A percentile compares a stretch with the other conserved stretches of the same genome.
Conservation (phyloP, 30 jellyfish, hydroid and myxozoan genomes). For the Sanderia malayensis region DNA sequence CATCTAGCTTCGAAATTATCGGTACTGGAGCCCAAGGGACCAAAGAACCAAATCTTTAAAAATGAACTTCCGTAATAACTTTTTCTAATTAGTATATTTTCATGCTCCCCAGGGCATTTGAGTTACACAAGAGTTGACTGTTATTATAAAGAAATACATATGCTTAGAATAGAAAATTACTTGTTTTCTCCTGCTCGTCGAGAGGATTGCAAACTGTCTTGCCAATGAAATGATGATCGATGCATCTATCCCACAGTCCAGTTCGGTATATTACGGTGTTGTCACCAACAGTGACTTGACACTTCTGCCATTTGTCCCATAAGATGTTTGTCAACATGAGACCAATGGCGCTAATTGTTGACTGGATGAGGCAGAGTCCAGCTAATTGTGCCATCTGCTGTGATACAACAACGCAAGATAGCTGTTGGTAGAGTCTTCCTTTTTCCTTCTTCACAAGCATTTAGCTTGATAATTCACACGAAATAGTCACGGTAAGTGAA, state of each 20-base stretch:
- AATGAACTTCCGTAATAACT: too few species aligned
- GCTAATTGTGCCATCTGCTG: constrained; percentile 50
- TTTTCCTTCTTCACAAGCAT: too few species aligned
- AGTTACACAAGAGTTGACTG: too few species aligned
- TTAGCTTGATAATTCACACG: too few species aligned
- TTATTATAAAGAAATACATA: neutral
- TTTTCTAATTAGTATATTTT: too few species aligned
- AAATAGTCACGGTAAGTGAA: too few species aligned
- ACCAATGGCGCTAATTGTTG: constrained; percentile 51
- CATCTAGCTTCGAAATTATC: too few species aligned
- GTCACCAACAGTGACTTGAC: constrained; percentile 9
- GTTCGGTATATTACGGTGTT: constrained; percentile 40
- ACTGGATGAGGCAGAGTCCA: constrained; percentile 47
- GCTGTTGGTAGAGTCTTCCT: too few species aligned
- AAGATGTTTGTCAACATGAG: constrained; percentile 32
- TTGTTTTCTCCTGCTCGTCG: constrained; percentile 6
- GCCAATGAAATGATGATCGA: constrained; percentile 14
- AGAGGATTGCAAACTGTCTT: constrained; percentile 30
- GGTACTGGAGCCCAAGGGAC: too few species aligned
- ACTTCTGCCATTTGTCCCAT: constrained; percentile 64
- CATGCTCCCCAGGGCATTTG: too few species aligned
- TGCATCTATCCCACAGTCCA: constrained; percentile 52
- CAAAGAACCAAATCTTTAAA: too few species aligned
- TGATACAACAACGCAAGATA: too few species aligned
- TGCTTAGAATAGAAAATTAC: neutral